Evolutionary conservation across 2,113 vertebrate genomes (phyloP), one percentile per base, ranked within the genome.

Genomic region (Phoxinus phoxinus): DNA sequence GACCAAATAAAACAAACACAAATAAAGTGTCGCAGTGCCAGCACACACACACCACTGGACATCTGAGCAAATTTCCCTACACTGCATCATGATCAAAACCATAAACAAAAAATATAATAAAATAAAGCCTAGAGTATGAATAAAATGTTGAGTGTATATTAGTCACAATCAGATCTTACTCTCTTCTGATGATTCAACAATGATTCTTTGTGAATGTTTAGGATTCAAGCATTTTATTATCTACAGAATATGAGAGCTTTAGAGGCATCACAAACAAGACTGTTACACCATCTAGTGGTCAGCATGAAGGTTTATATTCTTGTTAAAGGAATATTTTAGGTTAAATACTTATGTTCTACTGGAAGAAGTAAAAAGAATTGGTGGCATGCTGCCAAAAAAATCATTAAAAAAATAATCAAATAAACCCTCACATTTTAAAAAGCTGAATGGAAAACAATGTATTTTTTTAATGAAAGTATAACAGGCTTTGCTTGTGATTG

Each of bases 11-110:
- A 72, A 72, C 9, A 41, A 72, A 72, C 19, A 41, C 9, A 72
- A n/a, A 72, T 41, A 6, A 48, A 32, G 51, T 3, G 17, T 53
- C 0, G 6, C 37, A 30, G 27, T 67, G 63, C 27, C 63, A 32
- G 63, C 65, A 35, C 17, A 53, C 90, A 92, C 93, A 94, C 92
- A 86, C 90, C 80, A 90, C 89, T 73, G 92, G 92, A 90, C 91
- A 89, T 91, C 89, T 89, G 93, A 92, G 91, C 93, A 93, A 92
- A 93, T 93, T 94, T 94, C 94, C 94, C 90, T 89, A 94, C 92
- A 94, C 89, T 92, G 92, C 92, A 93, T 94, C 93, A 91, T 93
- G 93, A 94, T 92, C 93, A 94, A 77, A 15, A 58, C 51, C 30
- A 56, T 3, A 27, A 37, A 79, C 6, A 58, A 13, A 78, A 32